These are phyloP conservation scores for Mirounga angustirostris DNA, from an alignment of 2,113 vertebrate genomes.

Conservation along the genomic window DNA sequence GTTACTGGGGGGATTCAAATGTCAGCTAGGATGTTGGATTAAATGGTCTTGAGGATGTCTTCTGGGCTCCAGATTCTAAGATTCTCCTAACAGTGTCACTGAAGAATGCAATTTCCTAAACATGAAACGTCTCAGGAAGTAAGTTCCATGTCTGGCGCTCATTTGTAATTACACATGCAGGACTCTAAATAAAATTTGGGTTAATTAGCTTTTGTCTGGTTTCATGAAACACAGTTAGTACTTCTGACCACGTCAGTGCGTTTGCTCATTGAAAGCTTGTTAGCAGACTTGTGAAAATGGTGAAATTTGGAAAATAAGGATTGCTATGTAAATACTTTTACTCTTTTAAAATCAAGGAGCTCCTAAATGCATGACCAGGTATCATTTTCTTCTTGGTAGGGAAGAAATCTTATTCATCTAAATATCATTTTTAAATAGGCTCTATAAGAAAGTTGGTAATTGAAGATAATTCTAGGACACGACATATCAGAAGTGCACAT, in stretches of 20 bases:
- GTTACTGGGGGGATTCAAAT: neutral
- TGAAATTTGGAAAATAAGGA: conserved; percentile 39
- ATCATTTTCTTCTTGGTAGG: neutral
- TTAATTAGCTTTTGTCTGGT: conserved; percentile 50
- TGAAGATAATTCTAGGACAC: conserved; percentile 75
- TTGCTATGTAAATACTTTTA: conserved; percentile 27
- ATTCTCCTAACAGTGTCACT: neutral
- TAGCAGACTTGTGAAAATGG: conserved; percentile 46
- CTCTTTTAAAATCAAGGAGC: conserved; percentile 65
- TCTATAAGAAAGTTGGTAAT: neutral
- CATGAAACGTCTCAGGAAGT: conserved; percentile 56
- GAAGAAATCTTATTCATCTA: neutral
- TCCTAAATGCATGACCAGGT: neutral
- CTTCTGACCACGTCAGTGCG: neutral
- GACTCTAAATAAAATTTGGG: conserved; percentile 56
- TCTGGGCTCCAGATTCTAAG: neutral
- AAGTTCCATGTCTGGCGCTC: neutral
- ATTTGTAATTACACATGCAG: conserved; percentile 48
- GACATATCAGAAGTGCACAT: conserved; percentile 81
- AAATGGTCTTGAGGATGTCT: neutral
- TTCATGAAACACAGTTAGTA: conserved; percentile 51
- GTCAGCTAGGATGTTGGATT: neutral
- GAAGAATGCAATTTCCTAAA: conserved; percentile 59
- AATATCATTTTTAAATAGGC: neutral
- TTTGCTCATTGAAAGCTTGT: conserved; percentile 16